Base-by-base conservation (phyloP, 2,113 vertebrate species). In the Brevimyrus niger region DNA sequence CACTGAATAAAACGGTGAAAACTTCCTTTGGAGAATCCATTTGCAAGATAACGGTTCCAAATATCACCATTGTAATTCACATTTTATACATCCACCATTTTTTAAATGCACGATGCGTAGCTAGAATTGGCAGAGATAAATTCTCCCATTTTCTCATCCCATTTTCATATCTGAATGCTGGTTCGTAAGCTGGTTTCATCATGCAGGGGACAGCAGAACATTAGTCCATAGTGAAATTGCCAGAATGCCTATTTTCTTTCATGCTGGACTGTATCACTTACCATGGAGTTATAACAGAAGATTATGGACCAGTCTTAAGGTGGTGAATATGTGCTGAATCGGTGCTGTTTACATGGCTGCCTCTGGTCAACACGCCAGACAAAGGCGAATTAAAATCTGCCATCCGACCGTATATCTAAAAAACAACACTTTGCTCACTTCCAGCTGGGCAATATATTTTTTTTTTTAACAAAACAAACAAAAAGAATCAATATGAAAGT, bases 391-490 rank as follows among this genome's bases (percentile, higher is more conserved):
- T 42, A 38, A 80, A 80, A 4, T 80, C 35, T 76, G 35, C 69
- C 69, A 76, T 35, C 35, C 35, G 35, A 42, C 73, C 15, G 10
- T 42, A 80, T 80, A 42, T 80, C 73, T 38, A 80, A 80, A 80
- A 80, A 42, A 15, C 11, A 19, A 15, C 1, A 8, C 13, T 76
- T 76, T 76, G 35, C 13, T 42, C 35, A 42, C 35, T 42, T 80
- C 73, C 73, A 35, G 17, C 15, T 7, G 35, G 35, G 15, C 35
- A 80, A 17, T 38, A 80, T 69, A 44, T 85, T 47, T 84, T 84
- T 83, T 85, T 47, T 84, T 84, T 85, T 27, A 85, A n/a, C 61
- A 69, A 69, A 31, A 31, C 61, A 69, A 69, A 69, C n/a, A 80
- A 80, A 80, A 80, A 85, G 9, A 47, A 48, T 85, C 82, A 48